These are phyloP conservation scores for Sycobia sp. DNA, from an alignment of 1,140 invertebrate genomes.

Conservation along the genomic window DNA sequence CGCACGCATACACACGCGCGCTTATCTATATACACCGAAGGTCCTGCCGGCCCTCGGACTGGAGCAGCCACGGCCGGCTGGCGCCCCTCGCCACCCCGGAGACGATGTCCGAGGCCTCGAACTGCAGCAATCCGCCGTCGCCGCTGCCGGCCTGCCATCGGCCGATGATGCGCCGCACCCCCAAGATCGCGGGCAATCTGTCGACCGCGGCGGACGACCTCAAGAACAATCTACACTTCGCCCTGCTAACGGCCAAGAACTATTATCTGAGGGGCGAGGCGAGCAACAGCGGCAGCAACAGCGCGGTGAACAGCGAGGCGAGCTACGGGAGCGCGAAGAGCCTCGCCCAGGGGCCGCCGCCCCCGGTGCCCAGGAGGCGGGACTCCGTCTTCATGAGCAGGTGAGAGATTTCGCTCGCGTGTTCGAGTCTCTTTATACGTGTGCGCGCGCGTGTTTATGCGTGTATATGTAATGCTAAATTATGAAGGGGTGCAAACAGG, in stretches of 20 bases:
- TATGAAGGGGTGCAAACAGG: too few relatives aligned
- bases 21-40: too few relatives aligned
- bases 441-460: too few relatives aligned
- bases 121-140: slow-evolving; percentile 65
- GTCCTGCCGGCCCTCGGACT: slow-evolving; percentile 42
- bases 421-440: too few relatives aligned
- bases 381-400: slow-evolving; percentile 38
- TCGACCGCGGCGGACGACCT: slow-evolving; percentile 71
- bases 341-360: slow-evolving; percentile 51
- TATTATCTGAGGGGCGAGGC: slow-evolving; percentile 52
- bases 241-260: slow-evolving; percentile 63
- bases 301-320: slow-evolving; percentile 63
- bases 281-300: slow-evolving; percentile 64
- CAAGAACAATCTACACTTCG: slow-evolving; percentile 65
- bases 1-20: too few relatives aligned
- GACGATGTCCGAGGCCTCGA: slow-evolving; percentile 80
- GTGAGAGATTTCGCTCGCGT: not conserved
- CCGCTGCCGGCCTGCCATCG: slow-evolving; percentile 51
- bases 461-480: too few relatives aligned
- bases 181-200: slow-evolving; percentile 70
- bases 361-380: slow-evolving; percentile 55
- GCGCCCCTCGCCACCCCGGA: slow-evolving; percentile 86
- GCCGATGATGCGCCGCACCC: slow-evolving; percentile 69
- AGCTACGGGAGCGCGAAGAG: slow-evolving; percentile 64
- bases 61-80: slow-evolving; percentile 52